phyloP scores from a whole-genome alignment of 2,797 vertebrate species.

The Siniperca undulata region DNA sequence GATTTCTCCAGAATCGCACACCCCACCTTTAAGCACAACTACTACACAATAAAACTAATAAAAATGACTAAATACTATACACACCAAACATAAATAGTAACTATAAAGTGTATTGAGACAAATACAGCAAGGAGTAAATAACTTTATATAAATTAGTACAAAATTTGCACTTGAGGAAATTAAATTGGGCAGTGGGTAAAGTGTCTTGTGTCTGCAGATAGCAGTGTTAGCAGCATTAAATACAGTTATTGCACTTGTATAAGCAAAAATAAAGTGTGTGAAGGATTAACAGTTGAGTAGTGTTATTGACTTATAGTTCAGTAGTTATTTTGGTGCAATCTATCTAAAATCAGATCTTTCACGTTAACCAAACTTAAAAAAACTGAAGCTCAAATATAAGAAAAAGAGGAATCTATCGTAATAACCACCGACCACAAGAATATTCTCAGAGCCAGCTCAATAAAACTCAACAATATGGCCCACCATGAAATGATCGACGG shows the following conservation, averaged over 20 bases:
- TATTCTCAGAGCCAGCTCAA: conserved; percentile 48
- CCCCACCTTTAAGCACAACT: no score
- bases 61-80: not conserved
- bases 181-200: not conserved
- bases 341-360: not conserved
- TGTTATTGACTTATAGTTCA: not conserved
- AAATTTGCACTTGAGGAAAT: not conserved
- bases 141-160: not conserved
- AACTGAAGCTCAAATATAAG: conserved; percentile 20
- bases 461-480: conserved; percentile 72
- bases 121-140: not conserved
- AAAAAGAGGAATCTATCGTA: conserved; percentile 53
- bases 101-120: not conserved
- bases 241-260: not conserved
- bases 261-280: conserved; percentile 8
- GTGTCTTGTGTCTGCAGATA: not conserved
- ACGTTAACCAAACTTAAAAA: not conserved
- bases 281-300: not conserved
- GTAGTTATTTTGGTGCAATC: not conserved
- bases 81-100: not conserved
- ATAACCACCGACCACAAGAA: conserved; percentile 43
- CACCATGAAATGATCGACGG: conserved; percentile 78
- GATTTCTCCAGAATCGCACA: no score
- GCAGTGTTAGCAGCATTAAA: not conserved
- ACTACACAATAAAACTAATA: no score